A percentile compares a stretch with the other conserved stretches of the same genome.
These are phyloP conservation scores for Saguinus midas DNA, from an alignment of 2,113 vertebrate species.

Conservation along the genomic window DNA sequence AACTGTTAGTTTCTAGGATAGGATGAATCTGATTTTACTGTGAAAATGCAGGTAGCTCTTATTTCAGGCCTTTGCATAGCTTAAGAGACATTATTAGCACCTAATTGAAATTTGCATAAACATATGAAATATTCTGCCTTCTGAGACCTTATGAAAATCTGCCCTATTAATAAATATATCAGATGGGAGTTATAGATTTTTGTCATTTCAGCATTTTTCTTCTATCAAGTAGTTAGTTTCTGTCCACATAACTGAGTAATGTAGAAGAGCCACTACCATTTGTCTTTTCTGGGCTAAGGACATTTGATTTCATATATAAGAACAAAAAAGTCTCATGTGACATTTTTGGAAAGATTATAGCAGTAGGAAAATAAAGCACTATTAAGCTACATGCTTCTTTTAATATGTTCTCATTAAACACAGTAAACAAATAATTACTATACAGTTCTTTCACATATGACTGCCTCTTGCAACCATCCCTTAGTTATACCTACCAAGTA, in stretches of 20 bases:
- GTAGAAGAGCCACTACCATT: not conserved
- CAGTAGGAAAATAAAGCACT: not conserved
- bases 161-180: not conserved
- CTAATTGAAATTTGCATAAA: not conserved
- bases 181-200: not conserved
- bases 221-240: not conserved
- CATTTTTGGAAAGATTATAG: not conserved
- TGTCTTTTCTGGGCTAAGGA: not conserved
- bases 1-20: not conserved
- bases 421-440: not conserved
- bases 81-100: not conserved
- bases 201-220: not conserved
- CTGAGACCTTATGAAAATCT: not conserved
- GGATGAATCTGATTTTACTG: slow-evolving; percentile 7
- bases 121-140: not conserved
- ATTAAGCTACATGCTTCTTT: not conserved
- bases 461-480: not conserved
- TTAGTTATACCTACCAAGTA: not conserved
- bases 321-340: not conserved
- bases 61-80: not conserved
- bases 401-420: not conserved
- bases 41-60: not conserved
- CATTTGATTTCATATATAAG: not conserved
- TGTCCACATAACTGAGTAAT: not conserved
- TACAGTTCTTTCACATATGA: not conserved